Conservation (phyloP, 2,113 vertebrate species). For the Pterophyllum scalare region DNA sequence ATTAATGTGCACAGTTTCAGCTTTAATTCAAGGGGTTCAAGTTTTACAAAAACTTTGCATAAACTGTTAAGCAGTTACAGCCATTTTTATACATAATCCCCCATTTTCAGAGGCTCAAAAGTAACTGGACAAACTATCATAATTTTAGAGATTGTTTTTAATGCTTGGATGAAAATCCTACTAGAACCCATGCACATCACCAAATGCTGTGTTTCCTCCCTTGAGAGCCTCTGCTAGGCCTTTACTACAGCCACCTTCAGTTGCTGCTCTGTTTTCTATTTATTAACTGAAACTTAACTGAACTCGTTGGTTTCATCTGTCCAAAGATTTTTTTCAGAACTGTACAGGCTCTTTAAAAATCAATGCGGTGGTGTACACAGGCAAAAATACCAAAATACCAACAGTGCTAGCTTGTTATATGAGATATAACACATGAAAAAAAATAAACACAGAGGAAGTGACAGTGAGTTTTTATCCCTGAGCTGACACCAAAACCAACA, state of each 20-base stretch:
- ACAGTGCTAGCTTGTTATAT: too few relatives aligned
- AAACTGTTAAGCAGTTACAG: not conserved
- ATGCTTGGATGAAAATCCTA: not conserved
- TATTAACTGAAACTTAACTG: not conserved
- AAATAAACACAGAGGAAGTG: too few relatives aligned
- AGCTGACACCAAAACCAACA: not conserved
- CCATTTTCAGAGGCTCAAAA: too few relatives aligned
- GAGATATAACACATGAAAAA: too few relatives aligned
- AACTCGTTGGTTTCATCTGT: not conserved
- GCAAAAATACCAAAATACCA: too few relatives aligned
- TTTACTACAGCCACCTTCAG: not conserved
- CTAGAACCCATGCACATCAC: not conserved
- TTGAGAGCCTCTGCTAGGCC: not conserved
- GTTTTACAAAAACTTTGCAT: too few relatives aligned
- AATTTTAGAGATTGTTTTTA: not conserved
- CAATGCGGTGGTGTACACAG: too few relatives aligned
- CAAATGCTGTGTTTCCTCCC: not conserved
- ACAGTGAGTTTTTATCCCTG: not conserved
- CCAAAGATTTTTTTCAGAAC: not conserved
- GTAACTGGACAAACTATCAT: not conserved
- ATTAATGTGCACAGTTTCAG: not conserved
- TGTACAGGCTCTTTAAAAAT: not conserved
- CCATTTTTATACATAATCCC: not conserved
- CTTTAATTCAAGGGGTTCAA: too few relatives aligned
- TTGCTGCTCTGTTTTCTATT: not conserved